These are phyloP conservation scores for Cabera pusaria DNA, from an alignment of 2,888 invertebrate species.

Conservation along the genomic window DNA sequence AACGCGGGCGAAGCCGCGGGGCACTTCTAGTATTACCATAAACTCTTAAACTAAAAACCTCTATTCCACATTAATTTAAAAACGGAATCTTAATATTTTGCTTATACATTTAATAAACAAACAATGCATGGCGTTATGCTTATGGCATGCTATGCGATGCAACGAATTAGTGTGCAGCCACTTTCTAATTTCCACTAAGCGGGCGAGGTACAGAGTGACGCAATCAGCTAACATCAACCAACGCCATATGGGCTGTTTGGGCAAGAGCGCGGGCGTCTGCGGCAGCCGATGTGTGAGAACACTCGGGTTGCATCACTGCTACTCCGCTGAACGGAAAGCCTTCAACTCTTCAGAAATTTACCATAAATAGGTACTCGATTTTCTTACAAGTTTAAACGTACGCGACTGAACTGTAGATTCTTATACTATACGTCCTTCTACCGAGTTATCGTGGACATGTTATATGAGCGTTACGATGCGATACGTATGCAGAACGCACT, in stretches of 20 bases:
- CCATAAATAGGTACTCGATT: no score
- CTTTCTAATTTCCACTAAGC: slow-evolving; percentile 70
- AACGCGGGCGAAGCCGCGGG: no score
- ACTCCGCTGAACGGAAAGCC: slow-evolving; percentile 20
- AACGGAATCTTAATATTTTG: slow-evolving; percentile 19
- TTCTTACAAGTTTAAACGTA: no score
- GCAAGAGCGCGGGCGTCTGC: slow-evolving; percentile 29
- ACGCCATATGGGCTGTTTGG: slow-evolving; percentile 55
- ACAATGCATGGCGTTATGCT: slow-evolving; percentile 33
- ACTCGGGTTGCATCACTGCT: slow-evolving; percentile 46
- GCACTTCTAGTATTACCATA: no score
- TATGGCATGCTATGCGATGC: slow-evolving; percentile 39
- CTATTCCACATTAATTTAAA: slow-evolving; percentile 9
- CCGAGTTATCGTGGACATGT: slow-evolving; percentile 9
- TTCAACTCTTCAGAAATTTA: slow-evolving; percentile 9
- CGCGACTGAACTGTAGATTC: slow-evolving; percentile 3
- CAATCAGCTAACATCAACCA: slow-evolving; percentile 41
- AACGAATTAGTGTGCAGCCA: slow-evolving; percentile 48
- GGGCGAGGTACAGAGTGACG: slow-evolving; percentile 47
- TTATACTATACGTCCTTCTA: slow-evolving; percentile 5
- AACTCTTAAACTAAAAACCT: no score
- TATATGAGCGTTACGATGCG: slow-evolving; percentile 7
- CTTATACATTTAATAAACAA: slow-evolving; percentile 18
- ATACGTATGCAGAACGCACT: slow-evolving; percentile 10
- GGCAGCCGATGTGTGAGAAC: slow-evolving; percentile 36